A percentile compares a stretch with the other conserved stretches of the same genome.
phyloP scores from a whole-genome alignment of 2,888 invertebrate genomes.

The Pterostichus niger region DNA sequence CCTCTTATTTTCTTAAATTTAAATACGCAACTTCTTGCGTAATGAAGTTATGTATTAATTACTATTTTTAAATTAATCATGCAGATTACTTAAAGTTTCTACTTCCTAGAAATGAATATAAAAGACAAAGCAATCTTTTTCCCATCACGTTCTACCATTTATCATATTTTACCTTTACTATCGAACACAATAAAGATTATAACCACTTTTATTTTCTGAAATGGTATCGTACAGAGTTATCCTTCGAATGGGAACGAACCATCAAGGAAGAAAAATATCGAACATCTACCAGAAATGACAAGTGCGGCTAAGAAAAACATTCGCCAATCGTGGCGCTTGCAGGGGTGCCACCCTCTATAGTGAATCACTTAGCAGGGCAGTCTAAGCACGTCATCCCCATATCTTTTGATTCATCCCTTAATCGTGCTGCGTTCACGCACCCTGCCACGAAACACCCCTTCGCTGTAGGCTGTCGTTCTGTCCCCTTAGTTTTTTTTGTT shows the following conservation, averaged over 20 bases:
- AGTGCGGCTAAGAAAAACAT: constrained; percentile 48
- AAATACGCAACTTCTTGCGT: no score
- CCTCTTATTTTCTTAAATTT: no score
- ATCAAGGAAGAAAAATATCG: constrained; percentile 48
- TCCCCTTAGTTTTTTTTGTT: constrained; percentile 41
- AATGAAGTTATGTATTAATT: no score
- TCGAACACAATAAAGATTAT: constrained; percentile 16
- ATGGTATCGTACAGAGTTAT: constrained; percentile 34
- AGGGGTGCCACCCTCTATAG: constrained; percentile 25
- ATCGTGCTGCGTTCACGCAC: constrained; percentile 39
- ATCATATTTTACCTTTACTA: background rate
- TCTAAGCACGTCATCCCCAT: constrained; percentile 56
- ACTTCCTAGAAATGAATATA: no score
- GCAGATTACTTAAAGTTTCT: no score
- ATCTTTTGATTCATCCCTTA: constrained; percentile 63
- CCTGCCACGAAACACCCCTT: constrained; percentile 35
- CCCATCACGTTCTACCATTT: no score
- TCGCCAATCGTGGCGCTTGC: background rate
- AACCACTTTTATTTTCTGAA: constrained; percentile 9
- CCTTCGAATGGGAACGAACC: constrained; percentile 16
- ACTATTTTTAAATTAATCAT: no score
- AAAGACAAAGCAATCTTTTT: no score
- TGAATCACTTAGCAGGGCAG: constrained; percentile 63
- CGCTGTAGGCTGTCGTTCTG: constrained; percentile 11
- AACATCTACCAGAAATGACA: constrained; percentile 56